These are phyloP conservation scores for Agrilus mali DNA, from an alignment of 2,888 invertebrate genomes.

Conservation along the genomic window DNA sequence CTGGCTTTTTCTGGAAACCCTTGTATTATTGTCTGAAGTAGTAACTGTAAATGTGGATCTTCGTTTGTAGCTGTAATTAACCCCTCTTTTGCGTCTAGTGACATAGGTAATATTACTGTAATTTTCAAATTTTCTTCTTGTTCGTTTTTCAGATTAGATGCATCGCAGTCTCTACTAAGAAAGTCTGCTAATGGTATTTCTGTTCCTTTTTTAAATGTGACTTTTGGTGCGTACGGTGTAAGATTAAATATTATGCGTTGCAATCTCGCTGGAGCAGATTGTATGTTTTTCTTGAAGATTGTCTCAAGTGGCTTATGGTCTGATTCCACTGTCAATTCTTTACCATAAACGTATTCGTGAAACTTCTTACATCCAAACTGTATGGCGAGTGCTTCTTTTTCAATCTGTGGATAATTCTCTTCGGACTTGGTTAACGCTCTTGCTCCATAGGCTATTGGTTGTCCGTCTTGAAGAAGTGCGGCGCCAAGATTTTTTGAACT, in stretches of 20 bases:
- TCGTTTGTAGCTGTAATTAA: neutral
- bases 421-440: constrained; percentile 14
- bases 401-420: constrained; percentile 16
- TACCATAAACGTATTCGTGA: constrained; percentile 15
- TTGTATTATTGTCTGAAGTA: neutral
- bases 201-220: neutral
- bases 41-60: neutral
- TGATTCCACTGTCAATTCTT: constrained; percentile 13
- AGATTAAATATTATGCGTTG: constrained; percentile 19
- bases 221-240: constrained; percentile 14
- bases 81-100: neutral
- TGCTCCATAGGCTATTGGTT: constrained; percentile 19
- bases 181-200: constrained; percentile 1
- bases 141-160: neutral
- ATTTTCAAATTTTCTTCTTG: neutral
- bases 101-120: neutral
- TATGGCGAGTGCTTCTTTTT: constrained; percentile 17
- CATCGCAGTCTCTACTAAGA: constrained; percentile 1
- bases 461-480: constrained; percentile 15
- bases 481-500: constrained; percentile 13
- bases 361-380: constrained; percentile 15
- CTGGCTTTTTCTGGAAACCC: neutral
- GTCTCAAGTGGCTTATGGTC: constrained; percentile 19
- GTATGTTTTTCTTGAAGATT: constrained; percentile 17
- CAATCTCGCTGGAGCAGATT: constrained; percentile 13